phyloP scores from a whole-genome alignment of 2,888 invertebrate genomes.

The Microctonus brassicae region DNA sequence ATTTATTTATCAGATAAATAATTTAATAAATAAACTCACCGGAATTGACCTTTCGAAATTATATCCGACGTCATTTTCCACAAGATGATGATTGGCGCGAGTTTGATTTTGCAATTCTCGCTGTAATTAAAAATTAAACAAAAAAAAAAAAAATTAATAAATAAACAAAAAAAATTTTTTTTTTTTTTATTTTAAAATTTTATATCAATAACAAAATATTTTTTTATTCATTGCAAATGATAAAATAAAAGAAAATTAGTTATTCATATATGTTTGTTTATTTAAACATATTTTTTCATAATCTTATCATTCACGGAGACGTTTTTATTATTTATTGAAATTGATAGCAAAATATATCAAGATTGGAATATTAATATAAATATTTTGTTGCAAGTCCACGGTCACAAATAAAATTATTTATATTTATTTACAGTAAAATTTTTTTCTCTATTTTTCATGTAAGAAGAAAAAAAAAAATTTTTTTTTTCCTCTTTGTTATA shows the following conservation, averaged over 20 bases:
- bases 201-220: neutral
- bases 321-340: neutral
- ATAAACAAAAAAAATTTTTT: neutral
- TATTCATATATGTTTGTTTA: neutral
- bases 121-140: neutral
- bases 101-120: slow-evolving; percentile 52
- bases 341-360: neutral
- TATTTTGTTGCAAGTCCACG: neutral
- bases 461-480: too few species aligned
- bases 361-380: neutral
- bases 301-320: neutral
- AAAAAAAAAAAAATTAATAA: neutral
- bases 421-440: neutral
- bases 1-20: neutral
- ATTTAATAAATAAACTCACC: slow-evolving; percentile 46
- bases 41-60: slow-evolving; percentile 51
- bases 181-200: neutral
- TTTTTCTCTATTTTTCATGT: neutral
- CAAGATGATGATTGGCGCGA: slow-evolving; percentile 50
- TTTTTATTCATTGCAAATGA: too few species aligned
- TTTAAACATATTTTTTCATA: neutral
- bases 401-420: neutral
- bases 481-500: neutral
- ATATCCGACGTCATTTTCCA: slow-evolving; percentile 49
- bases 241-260: too few species aligned